Evolutionary conservation across 1,140 invertebrate genomes (phyloP), one percentile per base, ranked within the genome.

Genomic region (Euborellia annulipes): DNA sequence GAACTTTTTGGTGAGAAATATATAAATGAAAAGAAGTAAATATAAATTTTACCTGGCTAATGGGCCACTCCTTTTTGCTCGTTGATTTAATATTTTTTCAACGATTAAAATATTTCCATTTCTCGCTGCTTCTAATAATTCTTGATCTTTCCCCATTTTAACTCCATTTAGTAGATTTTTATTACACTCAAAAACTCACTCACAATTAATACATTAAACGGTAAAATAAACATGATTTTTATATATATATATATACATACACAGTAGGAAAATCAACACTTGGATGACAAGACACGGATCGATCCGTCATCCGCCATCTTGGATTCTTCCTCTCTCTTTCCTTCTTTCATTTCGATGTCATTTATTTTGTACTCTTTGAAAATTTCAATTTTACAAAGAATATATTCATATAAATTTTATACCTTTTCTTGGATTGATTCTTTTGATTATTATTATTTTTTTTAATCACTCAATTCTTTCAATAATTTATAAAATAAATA

Each of bases 141-240:
- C 90, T 65, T 92, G 85, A 65, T 94, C 90, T 70, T 91, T 92
- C 60, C 89, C 90, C 88, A 96, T 89, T 27, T 27, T n/a, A n/a
- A n/a, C n/a, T n/a, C n/a, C n/a, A n/a, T n/a, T 27, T 27, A 71
- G 67, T 66, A 63, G 68, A 50, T 50, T 65, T 70, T 69, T 69
- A 70, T 63, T 66, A 71, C 67, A 62, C 61, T 63, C 62, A 64
- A 62, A 27, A 6, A 27, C 23, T 6, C 23, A 4, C 23, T 6
- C 23, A 27, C 23, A 27, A 27, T 27, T 27, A 27, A 27, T 27
- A 27, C 4, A 27, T 27, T 27, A 6, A 27, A 27, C 11, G 23
- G 23, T 6, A 27, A 27, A 27, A 27, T 27, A 27, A 27, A 27
- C 23, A 27, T 27, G 23, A 27, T 27, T 27, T 27, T 6, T 27